These are phyloP conservation scores for Saxidomus purpurata DNA, from an alignment of 1,140 invertebrate species.

Conservation along the genomic window DNA sequence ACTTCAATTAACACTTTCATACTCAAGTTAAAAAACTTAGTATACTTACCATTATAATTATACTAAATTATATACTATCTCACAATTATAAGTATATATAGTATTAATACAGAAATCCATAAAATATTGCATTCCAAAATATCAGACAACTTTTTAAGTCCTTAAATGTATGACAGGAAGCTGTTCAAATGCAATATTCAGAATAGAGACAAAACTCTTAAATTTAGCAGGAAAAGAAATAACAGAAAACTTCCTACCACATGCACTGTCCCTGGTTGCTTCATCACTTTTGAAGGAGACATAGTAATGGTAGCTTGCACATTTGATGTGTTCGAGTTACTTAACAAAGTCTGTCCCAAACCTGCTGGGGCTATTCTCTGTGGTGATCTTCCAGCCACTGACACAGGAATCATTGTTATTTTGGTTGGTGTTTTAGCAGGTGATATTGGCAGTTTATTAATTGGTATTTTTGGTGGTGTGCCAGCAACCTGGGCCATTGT, in stretches of 20 bases:
- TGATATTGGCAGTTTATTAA: constrained; percentile 84
- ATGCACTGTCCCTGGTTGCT: constrained; percentile 77
- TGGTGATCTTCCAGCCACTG: constrained; percentile 83
- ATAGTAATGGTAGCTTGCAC: constrained; percentile 88
- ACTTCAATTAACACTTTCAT: no score
- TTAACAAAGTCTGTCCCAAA: constrained; percentile 45
- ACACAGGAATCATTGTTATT: constrained; percentile 86
- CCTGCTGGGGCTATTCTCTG: constrained; percentile 82
- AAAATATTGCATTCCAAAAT: no score
- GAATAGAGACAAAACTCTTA: no score
- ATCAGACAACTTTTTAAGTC: no score
- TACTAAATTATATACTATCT: no score
- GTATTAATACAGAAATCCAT: no score
- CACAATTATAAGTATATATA: no score
- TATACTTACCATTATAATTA: no score
- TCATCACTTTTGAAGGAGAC: constrained; percentile 86
- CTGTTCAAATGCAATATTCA: no score
- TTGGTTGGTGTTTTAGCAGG: constrained; percentile 84
- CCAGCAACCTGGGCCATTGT: constrained; percentile 64
- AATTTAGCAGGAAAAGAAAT: no score
- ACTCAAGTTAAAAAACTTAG: no score
- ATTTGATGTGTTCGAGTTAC: constrained; percentile 60
- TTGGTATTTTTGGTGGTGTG: constrained; percentile 82
- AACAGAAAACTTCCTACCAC: constrained; percentile 69
- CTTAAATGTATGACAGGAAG: no score